Evolutionary conservation across 1,140 invertebrate genomes (phyloP), one percentile per base, ranked within the genome.

Genomic region (Sycobia sp.): DNA sequence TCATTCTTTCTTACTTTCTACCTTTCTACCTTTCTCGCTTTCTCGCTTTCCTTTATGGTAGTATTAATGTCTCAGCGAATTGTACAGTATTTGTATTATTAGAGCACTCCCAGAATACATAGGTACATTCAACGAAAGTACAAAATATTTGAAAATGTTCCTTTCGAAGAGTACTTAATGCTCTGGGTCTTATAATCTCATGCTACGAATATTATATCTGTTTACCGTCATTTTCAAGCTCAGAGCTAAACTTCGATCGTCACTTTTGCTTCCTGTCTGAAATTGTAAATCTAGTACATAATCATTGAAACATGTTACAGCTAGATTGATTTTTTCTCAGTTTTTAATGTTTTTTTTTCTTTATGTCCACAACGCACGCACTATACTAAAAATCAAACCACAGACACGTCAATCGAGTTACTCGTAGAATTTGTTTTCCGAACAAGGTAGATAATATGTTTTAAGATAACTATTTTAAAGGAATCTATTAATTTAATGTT

Each of bases 361-460:
- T 36, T 54, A 54, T 36, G 41, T 18, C 29, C 59, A 46, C 43
- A n/a, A 29, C 43, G 23, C 36, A 14, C 47, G 47, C 29, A 38
- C 47, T 22, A 62, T 25, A 55, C 34, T 34, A 34, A 72, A 65
- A 73, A 72, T 66, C 60, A 62, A 73, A 66, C 50, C 58, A 72
- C 55, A 72, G 51, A 71, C 68, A 32, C 54, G 20, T 57, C 47
- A 11, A 67, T 69, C 58, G 62, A 72, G 71, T 69, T 72, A 74
- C 69, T 74, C 57, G 71, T 74, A 73, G 71, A 73, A 74, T 73
- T 74, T 74, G 72, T 68, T 66, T 64, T 36, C 8, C 39, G 25
- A 16, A 36, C 20, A 53, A 54, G 23, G 20, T 34, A 9, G 43
- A 44, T 11, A 16, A 47, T 53, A 56, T 54, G 32, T 51, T 38